phyloP scores from a whole-genome alignment of 2,888 invertebrate species.

The Tromatobia lineatoria region DNA sequence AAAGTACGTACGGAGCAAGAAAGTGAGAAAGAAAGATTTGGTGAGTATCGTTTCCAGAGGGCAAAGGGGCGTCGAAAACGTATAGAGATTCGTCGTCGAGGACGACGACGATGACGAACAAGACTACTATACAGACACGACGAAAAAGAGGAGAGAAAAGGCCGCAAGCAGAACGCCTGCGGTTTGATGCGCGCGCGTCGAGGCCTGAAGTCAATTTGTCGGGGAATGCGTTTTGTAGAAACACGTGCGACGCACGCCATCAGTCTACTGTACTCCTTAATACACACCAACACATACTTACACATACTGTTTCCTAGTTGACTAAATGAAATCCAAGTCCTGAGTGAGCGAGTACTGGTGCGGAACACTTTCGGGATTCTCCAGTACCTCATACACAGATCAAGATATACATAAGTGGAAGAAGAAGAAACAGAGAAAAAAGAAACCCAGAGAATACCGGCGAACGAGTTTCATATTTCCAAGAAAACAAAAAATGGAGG shows the following conservation, averaged over 20 bases:
- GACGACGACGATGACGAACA: conserved; percentile 40
- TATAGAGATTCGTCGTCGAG: conserved; percentile 61
- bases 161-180: conserved; percentile 61
- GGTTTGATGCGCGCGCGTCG: conserved; percentile 73
- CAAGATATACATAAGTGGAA: conserved; percentile 5
- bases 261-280: conserved; percentile 40
- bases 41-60: conserved; percentile 75
- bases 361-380: conserved; percentile 54
- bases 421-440: conserved; percentile 4
- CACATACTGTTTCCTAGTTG: conserved; percentile 24
- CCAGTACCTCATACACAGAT: conserved; percentile 23
- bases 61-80: conserved; percentile 64
- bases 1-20: conserved; percentile 7
- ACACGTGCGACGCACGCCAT: conserved; percentile 81
- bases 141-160: conserved; percentile 54
- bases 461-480: conserved; percentile 52
- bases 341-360: conserved; percentile 7
- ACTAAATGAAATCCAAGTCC: conserved; percentile 22
- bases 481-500: conserved; percentile 41
- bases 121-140: conserved; percentile 10
- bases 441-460: conserved; percentile 52
- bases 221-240: conserved; percentile 83
- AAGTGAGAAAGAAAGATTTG: conserved; percentile 46
- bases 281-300: conserved; percentile 25
- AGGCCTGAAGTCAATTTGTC: conserved; percentile 85